A percentile compares a stretch with the other conserved stretches of the same genome.
These are phyloP conservation scores for Neoscelio sp. DNA, from an alignment of 2,888 invertebrate species.

Conservation along the genomic window DNA sequence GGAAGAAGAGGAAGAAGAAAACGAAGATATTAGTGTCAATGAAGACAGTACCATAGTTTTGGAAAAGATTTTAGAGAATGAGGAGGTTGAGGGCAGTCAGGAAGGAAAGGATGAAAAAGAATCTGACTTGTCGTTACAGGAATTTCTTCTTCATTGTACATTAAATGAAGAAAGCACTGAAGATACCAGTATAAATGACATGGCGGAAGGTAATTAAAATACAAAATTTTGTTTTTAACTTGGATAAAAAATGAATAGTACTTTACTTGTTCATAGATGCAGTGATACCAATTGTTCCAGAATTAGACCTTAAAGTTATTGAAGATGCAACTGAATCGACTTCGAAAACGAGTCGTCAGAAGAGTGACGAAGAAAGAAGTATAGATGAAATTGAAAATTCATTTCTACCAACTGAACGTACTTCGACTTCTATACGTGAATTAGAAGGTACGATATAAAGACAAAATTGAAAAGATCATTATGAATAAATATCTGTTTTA, in stretches of 20 bases:
- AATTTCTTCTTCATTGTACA: constrained; percentile 62
- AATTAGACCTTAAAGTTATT: constrained; percentile 79
- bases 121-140: constrained; percentile 47
- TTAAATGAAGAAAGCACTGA: constrained; percentile 52
- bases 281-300: constrained; percentile 76
- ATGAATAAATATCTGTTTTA: neutral
- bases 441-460: constrained; percentile 29
- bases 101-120: constrained; percentile 41
- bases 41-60: constrained; percentile 65
- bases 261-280: constrained; percentile 73
- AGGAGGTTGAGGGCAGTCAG: constrained; percentile 59
- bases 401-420: constrained; percentile 39
- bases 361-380: constrained; percentile 40
- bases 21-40: constrained; percentile 61
- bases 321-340: constrained; percentile 79
- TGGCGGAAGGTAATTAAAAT: constrained; percentile 31
- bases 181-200: constrained; percentile 48
- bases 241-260: too few relatives aligned
- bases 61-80: constrained; percentile 69
- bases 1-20: constrained; percentile 47
- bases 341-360: constrained; percentile 69
- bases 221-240: neutral
- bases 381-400: constrained; percentile 57
- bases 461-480: too few relatives aligned
- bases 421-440: constrained; percentile 56